Evolutionary conservation across 2,797 vertebrate species (phyloP).

Genomic region (Centroberyx gerrardi): DNA sequence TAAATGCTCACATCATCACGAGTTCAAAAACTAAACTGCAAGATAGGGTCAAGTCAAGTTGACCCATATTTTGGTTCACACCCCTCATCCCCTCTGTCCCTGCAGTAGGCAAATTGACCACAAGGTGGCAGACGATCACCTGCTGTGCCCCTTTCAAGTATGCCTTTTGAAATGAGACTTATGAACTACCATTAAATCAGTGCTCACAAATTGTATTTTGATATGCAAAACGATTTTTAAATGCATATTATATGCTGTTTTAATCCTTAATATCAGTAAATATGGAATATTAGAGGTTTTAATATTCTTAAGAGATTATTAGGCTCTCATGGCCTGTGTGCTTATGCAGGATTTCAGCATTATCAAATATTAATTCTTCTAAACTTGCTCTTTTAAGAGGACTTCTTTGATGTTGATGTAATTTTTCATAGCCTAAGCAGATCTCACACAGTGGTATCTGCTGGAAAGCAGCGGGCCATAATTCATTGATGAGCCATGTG

Average conservation of each 20-base stretch:
- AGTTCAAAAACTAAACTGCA: neutral
- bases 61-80: neutral
- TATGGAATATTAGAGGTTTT: conserved; percentile 81
- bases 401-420: conserved; percentile 85
- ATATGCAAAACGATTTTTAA: conserved; percentile 86
- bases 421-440: conserved; percentile 82
- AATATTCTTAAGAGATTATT: conserved; percentile 85
- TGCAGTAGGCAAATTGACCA: conserved; percentile 72
- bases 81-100: neutral
- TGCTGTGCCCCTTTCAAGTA: conserved; percentile 37
- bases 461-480: conserved; percentile 73
- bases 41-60: neutral
- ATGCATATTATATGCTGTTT: conserved; percentile 84
- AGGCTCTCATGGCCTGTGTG: conserved; percentile 74
- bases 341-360: conserved; percentile 78
- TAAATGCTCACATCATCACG: neutral
- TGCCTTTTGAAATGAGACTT: conserved; percentile 59
- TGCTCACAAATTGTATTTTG: conserved; percentile 83
- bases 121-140: conserved; percentile 75
- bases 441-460: conserved; percentile 75
- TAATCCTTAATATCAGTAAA: conserved; percentile 85
- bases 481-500: conserved; percentile 83
- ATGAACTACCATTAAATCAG: conserved; percentile 73
- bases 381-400: conserved; percentile 85
- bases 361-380: conserved; percentile 86